phyloP scores from a whole-genome alignment of 2,888 invertebrate genomes.

The Torymus auratus region DNA sequence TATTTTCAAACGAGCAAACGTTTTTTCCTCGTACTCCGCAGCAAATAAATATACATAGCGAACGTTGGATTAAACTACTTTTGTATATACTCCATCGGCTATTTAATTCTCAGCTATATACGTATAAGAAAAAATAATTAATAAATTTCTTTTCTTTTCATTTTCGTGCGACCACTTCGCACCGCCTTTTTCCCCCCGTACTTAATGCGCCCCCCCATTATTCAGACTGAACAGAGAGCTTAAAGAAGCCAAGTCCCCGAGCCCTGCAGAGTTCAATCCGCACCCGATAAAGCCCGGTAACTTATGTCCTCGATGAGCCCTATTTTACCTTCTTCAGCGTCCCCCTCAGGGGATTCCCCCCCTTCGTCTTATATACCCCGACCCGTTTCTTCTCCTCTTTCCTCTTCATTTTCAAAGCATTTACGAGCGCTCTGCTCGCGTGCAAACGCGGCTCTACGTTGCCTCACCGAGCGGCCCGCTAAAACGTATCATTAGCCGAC shows the following conservation, averaged over 20 bases:
- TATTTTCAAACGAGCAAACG: too few relatives aligned
- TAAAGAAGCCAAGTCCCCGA: slow-evolving; percentile 2
- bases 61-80: too few relatives aligned
- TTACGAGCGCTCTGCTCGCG: slow-evolving; percentile 15
- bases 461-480: too few relatives aligned
- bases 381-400: background rate
- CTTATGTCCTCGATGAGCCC: slow-evolving; percentile 25
- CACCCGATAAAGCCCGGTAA: background rate
- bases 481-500: too few relatives aligned
- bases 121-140: too few relatives aligned
- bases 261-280: slow-evolving; percentile 4
- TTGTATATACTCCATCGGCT: too few relatives aligned
- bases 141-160: too few relatives aligned
- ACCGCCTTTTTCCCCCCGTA: background rate
- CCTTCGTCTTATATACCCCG: too few relatives aligned
- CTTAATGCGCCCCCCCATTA: background rate
- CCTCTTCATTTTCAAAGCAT: slow-evolving; percentile 22
- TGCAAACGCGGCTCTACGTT: slow-evolving; percentile 19
- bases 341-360: background rate
- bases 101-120: too few relatives aligned
- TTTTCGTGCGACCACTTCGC: too few relatives aligned
- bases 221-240: background rate
- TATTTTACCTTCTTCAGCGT: slow-evolving; percentile 30
- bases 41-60: too few relatives aligned
- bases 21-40: too few relatives aligned